Conservation (phyloP, 2,113 vertebrate genomes). For the Sapajus apella region DNA sequence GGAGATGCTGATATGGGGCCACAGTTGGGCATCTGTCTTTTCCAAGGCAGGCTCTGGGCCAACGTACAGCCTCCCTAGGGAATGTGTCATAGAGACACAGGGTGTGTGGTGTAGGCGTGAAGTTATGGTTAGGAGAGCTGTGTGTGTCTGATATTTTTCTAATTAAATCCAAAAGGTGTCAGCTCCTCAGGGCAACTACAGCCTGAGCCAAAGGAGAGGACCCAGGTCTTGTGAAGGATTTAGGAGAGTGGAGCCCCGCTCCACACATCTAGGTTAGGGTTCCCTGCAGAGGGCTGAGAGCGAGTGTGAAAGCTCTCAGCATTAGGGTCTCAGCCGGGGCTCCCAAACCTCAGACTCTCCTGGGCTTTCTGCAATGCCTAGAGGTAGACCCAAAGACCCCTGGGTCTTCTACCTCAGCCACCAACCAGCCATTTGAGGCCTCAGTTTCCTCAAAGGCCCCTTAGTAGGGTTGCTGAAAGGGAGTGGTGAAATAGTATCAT, state of each 20-base stretch:
- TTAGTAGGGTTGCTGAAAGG: conserved; percentile 30
- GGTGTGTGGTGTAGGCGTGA: conserved; percentile 76
- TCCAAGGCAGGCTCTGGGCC: conserved; percentile 66
- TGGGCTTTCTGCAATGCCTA: neutral
- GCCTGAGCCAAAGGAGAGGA: conserved; percentile 46
- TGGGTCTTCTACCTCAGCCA: neutral
- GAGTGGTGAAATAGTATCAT: conserved; percentile 55
- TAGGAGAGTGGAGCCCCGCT: neutral
- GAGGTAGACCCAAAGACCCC: neutral
- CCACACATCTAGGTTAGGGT: neutral
- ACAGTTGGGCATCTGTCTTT: conserved; percentile 60
- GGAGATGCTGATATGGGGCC: conserved; percentile 57
- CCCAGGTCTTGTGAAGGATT: conserved; percentile 34
- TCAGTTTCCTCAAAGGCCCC: conserved; percentile 29
- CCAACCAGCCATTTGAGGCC: neutral
- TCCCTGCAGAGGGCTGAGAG: neutral
- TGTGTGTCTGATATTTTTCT: conserved; percentile 81
- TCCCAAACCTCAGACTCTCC: neutral
- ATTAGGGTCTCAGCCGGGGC: neutral
- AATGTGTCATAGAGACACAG: conserved; percentile 78
- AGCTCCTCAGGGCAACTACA: conserved; percentile 73
- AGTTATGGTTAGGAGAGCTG: conserved; percentile 79
- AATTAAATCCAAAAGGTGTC: conserved; percentile 82
- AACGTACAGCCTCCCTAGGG: conserved; percentile 72
- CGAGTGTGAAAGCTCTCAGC: neutral